phyloP scores from a whole-genome alignment of 2,113 vertebrate species.

The Seriola rivoliana region DNA sequence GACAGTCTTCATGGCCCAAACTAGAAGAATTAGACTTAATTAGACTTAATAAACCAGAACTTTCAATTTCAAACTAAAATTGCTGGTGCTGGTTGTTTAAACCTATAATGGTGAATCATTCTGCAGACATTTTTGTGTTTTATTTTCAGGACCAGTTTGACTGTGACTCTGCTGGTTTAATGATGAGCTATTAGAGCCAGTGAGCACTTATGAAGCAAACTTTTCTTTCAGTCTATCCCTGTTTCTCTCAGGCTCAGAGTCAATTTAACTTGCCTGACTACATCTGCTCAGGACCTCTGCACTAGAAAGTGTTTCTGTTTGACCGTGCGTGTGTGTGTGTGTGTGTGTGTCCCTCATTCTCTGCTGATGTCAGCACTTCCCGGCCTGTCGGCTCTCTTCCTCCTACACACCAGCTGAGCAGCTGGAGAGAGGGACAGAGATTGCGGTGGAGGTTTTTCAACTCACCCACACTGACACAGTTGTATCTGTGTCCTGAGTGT shows the following conservation, averaged over 20 bases:
- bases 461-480: constrained; percentile 46
- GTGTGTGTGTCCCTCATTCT: constrained; percentile 15
- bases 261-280: constrained; percentile 24
- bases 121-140: neutral
- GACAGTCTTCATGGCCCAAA: too few relatives aligned
- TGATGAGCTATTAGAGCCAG: neutral
- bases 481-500: constrained; percentile 17
- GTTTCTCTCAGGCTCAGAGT: constrained; percentile 14
- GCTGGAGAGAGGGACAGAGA: constrained; percentile 60
- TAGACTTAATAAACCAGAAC: neutral
- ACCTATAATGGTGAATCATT: neutral
- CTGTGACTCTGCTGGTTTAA: neutral
- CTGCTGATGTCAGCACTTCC: constrained; percentile 80
- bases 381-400: constrained; percentile 52
- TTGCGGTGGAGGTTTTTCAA: constrained; percentile 41
- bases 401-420: constrained; percentile 69
- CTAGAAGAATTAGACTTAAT: neutral
- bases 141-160: constrained; percentile 9
- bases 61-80: too few relatives aligned
- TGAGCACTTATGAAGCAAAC: neutral
- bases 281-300: constrained; percentile 16
- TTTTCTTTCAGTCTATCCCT: neutral
- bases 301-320: constrained; percentile 35
- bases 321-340: constrained; percentile 25
- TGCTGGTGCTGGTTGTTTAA: neutral